Conservation (phyloP, 2,888 invertebrate genomes). For the Sinodicranocentrus sp. region DNA sequence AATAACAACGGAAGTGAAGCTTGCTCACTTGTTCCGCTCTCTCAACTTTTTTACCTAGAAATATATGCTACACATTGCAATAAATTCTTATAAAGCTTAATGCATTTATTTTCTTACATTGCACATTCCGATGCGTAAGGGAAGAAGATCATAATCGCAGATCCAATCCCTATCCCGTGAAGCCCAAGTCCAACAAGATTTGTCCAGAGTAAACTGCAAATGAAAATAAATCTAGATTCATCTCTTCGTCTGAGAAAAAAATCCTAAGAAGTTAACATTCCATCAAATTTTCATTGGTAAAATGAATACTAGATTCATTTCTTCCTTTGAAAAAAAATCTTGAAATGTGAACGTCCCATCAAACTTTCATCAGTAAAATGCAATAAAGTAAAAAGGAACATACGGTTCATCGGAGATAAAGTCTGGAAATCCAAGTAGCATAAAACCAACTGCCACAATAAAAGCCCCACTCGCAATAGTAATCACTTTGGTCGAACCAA, state of each 20-base stretch:
- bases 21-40: not conserved
- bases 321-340: too few relatives aligned
- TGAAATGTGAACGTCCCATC: too few relatives aligned
- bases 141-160: constrained; percentile 69
- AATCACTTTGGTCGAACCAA: constrained; percentile 31
- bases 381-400: not conserved
- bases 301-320: too few relatives aligned
- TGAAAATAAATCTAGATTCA: too few relatives aligned
- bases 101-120: constrained; percentile 54
- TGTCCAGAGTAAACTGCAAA: constrained; percentile 64
- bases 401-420: constrained; percentile 67
- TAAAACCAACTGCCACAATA: constrained; percentile 64
- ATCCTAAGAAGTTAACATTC: too few relatives aligned
- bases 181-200: constrained; percentile 60
- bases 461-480: constrained; percentile 59
- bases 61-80: constrained; percentile 1
- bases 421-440: constrained; percentile 66
- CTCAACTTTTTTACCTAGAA: not conserved
- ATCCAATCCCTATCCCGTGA: constrained; percentile 73
- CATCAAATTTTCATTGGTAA: too few relatives aligned
- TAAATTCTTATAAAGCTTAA: constrained; percentile 20
- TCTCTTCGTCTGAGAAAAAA: too few relatives aligned
- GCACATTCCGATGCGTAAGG: constrained; percentile 60
- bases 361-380: too few relatives aligned
- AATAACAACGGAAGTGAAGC: not conserved